Percentiles rank a stretch among this genome's conserved stretches.
Conservation (phyloP, 2,113 vertebrate species). For the Rhegmatorhina hoffmannsi region DNA sequence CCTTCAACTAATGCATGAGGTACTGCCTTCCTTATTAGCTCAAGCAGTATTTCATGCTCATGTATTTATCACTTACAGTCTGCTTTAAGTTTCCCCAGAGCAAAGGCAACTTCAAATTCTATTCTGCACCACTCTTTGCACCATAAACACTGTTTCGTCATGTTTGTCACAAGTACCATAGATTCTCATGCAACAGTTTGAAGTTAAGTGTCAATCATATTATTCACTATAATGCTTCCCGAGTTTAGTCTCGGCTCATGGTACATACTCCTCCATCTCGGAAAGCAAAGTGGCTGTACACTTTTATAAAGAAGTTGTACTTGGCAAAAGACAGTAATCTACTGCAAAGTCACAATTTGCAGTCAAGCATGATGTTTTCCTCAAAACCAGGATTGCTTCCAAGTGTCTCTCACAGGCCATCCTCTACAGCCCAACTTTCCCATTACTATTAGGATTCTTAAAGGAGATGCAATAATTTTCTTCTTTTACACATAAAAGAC, state of each 20-base stretch:
- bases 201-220: not conserved
- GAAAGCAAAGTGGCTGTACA: not conserved
- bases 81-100: not conserved
- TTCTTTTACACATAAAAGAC: not conserved
- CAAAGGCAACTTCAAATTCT: not conserved
- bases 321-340: not conserved
- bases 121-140: not conserved
- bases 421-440: not conserved
- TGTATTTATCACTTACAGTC: not conserved
- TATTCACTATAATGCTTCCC: not conserved
- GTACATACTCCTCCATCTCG: accelerated
- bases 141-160: not conserved
- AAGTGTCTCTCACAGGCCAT: not conserved
- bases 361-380: not conserved
- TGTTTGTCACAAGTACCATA: not conserved
- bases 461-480: not conserved
- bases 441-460: not conserved
- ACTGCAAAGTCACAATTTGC: not conserved
- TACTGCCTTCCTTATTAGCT: not conserved
- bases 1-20: not conserved
- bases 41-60: not conserved
- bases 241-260: not conserved
- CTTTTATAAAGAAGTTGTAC: not conserved
- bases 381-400: not conserved
- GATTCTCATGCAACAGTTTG: not conserved